A percentile compares a stretch with the other conserved stretches of the same genome.
Evolutionary conservation across 2,797 vertebrate genomes (phyloP).

Genomic region (Hoplostethus atlanticus): DNA sequence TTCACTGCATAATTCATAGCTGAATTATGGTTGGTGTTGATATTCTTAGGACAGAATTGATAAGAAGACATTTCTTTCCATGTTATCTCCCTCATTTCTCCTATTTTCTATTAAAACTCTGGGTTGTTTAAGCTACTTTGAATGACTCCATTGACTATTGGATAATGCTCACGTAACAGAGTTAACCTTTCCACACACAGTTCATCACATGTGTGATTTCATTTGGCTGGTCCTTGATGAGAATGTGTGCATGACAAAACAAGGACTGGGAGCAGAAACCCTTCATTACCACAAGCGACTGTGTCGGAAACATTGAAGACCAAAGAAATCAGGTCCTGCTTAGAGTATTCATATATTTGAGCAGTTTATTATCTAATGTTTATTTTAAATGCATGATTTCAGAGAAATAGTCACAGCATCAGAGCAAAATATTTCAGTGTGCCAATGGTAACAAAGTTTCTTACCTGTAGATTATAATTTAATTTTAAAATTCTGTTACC

Average conservation of each 20-base stretch:
- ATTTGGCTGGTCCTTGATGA: not conserved
- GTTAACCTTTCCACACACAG: not conserved
- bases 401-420: not conserved
- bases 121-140: not conserved
- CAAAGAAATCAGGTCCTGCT: not conserved
- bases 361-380: too few relatives aligned
- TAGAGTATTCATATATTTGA: not conserved
- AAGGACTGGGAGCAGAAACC: not conserved
- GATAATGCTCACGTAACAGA: not conserved
- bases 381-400: not conserved
- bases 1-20: too few relatives aligned
- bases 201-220: not conserved
- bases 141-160: not conserved
- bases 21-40: not conserved
- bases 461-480: too few relatives aligned
- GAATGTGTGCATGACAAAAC: not conserved
- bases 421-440: not conserved
- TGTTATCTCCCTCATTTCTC: not conserved
- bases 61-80: not conserved
- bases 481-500: too few relatives aligned
- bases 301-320: not conserved
- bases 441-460: too few relatives aligned
- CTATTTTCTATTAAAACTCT: not conserved
- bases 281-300: not conserved
- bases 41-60: not conserved